Evolutionary conservation across 2,888 invertebrate genomes (phyloP).

Genomic region (Eumerus sabulonum): DNA sequence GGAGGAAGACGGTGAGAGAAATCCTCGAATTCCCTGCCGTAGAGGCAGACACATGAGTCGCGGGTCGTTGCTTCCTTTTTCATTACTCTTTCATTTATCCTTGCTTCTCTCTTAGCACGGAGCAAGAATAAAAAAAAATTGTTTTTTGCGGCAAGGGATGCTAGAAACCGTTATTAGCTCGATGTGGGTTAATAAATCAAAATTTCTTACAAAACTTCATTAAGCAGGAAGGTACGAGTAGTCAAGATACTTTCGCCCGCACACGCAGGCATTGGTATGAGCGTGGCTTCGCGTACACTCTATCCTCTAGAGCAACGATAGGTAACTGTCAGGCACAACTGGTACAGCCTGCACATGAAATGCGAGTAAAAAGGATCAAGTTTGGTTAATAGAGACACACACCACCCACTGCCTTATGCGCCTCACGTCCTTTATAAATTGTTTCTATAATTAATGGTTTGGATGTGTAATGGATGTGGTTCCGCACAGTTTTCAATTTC

Average conservation of each 20-base stretch:
- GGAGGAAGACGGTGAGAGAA: conserved; percentile 22
- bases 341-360: conserved; percentile 29
- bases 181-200: conserved; percentile 66
- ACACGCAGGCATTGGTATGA: not conserved
- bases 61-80: no score
- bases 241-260: not conserved
- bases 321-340: not conserved
- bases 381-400: conserved; percentile 41
- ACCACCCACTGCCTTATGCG: conserved; percentile 32
- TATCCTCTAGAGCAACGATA: no score
- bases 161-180: conserved; percentile 62
- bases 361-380: conserved; percentile 52
- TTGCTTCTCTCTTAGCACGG: not conserved
- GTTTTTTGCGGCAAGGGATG: conserved; percentile 15
- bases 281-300: no score
- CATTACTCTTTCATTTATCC: no score
- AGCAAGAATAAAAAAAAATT: not conserved
- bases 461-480: conserved; percentile 6
- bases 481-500: conserved; percentile 12
- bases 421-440: conserved; percentile 37
- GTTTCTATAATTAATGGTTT: conserved; percentile 58
- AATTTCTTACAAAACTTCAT: conserved; percentile 55
- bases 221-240: conserved; percentile 8
- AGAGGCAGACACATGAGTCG: not conserved
- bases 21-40: conserved; percentile 39